Evolutionary conservation across 2,797 vertebrate genomes (phyloP).

Genomic region (Dromococcyx pavoninus): DNA sequence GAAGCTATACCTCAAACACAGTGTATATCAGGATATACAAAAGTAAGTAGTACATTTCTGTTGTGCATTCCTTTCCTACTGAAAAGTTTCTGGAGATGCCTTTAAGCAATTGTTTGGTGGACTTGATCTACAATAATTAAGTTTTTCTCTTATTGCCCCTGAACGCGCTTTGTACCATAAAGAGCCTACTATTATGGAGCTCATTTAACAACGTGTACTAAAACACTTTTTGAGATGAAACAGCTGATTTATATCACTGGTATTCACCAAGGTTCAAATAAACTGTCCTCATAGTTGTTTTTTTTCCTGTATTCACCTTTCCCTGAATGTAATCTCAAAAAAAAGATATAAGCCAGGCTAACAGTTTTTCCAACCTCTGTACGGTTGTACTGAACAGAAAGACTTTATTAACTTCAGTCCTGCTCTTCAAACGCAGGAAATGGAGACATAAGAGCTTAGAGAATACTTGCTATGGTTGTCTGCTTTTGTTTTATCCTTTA

Average conservation of each 20-base stretch:
- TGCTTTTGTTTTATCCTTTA: not conserved
- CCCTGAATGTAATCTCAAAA: not conserved
- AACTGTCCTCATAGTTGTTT: not conserved
- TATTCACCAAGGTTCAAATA: not conserved
- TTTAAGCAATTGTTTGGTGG: not conserved
- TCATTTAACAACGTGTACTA: not conserved
- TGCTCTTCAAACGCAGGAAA: not conserved
- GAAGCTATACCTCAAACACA: not conserved
- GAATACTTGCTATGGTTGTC: constrained; percentile 18
- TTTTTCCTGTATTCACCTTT: not conserved
- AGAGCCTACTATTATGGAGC: not conserved
- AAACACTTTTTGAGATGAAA: not conserved
- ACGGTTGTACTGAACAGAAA: not conserved
- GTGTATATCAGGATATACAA: not conserved
- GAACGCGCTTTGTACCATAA: not conserved
- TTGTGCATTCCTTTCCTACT: not conserved
- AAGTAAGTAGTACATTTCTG: not conserved
- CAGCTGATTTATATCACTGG: not conserved
- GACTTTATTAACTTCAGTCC: not conserved
- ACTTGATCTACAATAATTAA: not conserved
- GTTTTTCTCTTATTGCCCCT: not conserved
- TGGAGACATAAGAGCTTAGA: not conserved
- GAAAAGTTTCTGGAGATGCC: not conserved
- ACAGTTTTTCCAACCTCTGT: not conserved
- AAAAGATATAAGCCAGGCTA: not conserved